Evolutionary conservation across 2,113 vertebrate genomes (phyloP), one percentile per base, ranked within the genome.

Genomic region (Oceanodroma tethys): DNA sequence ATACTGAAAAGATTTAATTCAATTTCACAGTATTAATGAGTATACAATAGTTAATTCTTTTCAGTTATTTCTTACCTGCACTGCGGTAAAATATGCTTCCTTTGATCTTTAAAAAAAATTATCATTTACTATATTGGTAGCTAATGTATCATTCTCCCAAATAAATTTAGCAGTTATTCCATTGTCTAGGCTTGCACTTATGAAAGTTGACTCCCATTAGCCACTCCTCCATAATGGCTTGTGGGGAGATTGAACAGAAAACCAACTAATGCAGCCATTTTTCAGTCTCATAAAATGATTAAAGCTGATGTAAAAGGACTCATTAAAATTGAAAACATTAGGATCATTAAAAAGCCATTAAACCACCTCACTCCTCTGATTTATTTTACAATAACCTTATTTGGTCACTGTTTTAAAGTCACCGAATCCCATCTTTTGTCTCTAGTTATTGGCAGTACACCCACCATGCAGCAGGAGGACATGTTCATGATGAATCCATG

Each of bases 311-410:
- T 98, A 99, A 99, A 98, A 99, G 98, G 98, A 92, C 98, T 99
- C 98, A 99, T 99, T 99, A 99, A 99, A 99, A 99, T 92, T 93
- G 97, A 99, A 99, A 99, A 99, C 98, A 99, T 99, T 99, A 99
- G 98, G 97, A 98, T 99, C 99, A 99, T 99, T 99, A 99, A 99
- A 99, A 99, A 99, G 96, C 98, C 98, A 99, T 99, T 99, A 99
- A 99, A 98, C 98, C 98, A 99, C 98, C 98, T 98, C 83, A 94
- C 97, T 98, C 92, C 97, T 98, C 93, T 99, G 98, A 99, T 99
- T 99, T 98, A 99, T 99, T 98, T 98, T 88, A 94, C 97, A 96
- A 91, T 97, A 96, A 93, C 92, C 94, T 95, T 97, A 96, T 97
- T 96, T 97, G 95, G 86, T 86, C 78, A 95, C 81, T 92, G 90